Evolutionary conservation across 1,140 invertebrate species (phyloP).

Genomic region (Lepidostoma basale): DNA sequence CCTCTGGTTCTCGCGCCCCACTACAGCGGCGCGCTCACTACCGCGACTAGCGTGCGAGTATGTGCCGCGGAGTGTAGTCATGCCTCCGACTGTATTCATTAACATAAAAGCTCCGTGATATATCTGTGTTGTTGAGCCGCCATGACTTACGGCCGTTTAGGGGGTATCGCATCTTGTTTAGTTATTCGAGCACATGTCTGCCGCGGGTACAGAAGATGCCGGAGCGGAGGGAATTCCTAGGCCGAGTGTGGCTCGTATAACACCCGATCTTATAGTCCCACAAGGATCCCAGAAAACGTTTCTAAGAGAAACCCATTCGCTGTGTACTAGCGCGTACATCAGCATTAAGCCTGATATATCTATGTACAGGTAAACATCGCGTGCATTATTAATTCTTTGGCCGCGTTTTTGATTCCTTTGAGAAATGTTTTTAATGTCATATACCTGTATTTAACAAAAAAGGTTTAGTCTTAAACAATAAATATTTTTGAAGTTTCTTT

Average conservation of each 20-base stretch:
- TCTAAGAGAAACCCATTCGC: too few species aligned
- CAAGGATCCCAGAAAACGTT: not conserved
- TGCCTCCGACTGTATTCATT: constrained; percentile 38
- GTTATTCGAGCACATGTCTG: constrained; percentile 31
- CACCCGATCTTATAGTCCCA: not conserved
- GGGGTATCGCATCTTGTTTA: constrained; percentile 36
- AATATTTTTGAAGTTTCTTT: too few species aligned
- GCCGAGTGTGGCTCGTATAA: not conserved
- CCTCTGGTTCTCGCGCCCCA: not conserved
- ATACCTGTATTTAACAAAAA: too few species aligned
- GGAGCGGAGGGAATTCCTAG: not conserved
- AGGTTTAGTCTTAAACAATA: too few species aligned
- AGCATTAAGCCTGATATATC: too few species aligned
- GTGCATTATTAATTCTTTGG: too few species aligned
- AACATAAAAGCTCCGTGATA: constrained; percentile 42
- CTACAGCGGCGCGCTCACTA: not conserved
- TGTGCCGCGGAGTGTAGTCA: not conserved
- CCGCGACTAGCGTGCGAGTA: too few species aligned
- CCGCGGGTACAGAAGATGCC: too few species aligned
- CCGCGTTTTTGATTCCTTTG: too few species aligned
- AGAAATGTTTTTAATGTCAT: too few species aligned
- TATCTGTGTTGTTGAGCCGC: constrained; percentile 37
- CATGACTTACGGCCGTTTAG: constrained; percentile 40
- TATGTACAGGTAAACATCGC: too few species aligned
- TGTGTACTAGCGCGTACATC: too few species aligned